phyloP scores from a whole-genome alignment of 1,140 invertebrate genomes.

The Oedothorax gibbosus region DNA sequence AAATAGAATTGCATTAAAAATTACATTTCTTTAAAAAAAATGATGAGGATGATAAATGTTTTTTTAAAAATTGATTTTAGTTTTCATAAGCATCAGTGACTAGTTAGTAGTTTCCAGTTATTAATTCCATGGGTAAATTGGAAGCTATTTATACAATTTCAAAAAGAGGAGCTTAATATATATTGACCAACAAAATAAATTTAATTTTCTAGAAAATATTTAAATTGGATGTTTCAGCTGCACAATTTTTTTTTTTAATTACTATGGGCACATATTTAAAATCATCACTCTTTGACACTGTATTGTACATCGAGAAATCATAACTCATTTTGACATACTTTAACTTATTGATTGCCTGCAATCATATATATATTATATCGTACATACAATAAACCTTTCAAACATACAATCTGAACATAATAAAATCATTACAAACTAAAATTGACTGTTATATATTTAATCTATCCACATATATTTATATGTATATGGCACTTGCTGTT shows the following conservation, averaged over 20 bases:
- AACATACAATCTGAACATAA: constrained; percentile 16
- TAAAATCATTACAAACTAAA: constrained; percentile 5
- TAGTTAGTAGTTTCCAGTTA: no score
- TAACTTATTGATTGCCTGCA: constrained; percentile 44
- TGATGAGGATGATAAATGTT: no score
- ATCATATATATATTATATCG: constrained; percentile 20
- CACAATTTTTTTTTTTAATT: background rate
- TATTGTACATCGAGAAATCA: constrained; percentile 16
- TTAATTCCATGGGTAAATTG: no score
- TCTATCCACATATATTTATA: constrained; percentile 5
- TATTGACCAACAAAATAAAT: no score
- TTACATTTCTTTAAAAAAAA: no score
- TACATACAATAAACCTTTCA: constrained; percentile 36
- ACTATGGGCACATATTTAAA: background rate
- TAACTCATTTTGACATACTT: constrained; percentile 2
- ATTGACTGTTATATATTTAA: background rate
- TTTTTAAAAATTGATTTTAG: no score
- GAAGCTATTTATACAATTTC: no score
- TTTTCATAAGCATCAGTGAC: no score
- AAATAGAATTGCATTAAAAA: no score
- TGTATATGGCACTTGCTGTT: constrained; percentile 22
- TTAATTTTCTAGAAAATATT: no score
- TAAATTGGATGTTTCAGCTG: no score
- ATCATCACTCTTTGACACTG: constrained; percentile 13
- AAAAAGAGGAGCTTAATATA: no score